phyloP scores from a whole-genome alignment of 1,140 invertebrate genomes.

The Drosophila navojoa region DNA sequence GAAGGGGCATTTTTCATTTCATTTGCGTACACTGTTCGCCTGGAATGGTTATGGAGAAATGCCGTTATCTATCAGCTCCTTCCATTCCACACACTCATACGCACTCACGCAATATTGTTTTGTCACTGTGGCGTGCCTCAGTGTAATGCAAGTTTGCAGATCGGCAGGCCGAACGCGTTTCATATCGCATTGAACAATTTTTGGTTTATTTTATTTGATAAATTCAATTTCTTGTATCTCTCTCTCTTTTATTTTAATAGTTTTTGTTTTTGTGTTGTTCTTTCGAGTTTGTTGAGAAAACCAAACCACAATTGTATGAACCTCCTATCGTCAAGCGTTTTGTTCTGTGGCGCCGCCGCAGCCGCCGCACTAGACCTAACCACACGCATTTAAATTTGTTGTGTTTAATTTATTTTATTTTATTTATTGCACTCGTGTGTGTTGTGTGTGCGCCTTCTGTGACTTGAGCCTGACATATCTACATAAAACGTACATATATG shows the following conservation, averaged over 20 bases:
- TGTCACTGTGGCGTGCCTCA: too few relatives aligned
- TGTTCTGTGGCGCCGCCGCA: constrained; percentile 24
- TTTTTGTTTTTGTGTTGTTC: constrained; percentile 6
- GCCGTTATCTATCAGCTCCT: constrained; percentile 35
- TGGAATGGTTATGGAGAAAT: constrained; percentile 24
- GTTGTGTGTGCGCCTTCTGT: neutral
- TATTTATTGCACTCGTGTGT: constrained; percentile 20
- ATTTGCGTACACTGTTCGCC: neutral
- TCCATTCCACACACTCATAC: constrained; percentile 7
- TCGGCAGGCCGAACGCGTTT: constrained; percentile 41
- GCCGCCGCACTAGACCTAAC: constrained; percentile 14
- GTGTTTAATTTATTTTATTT: constrained; percentile 23
- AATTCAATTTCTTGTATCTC: neutral
- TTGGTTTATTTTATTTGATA: constrained; percentile 7
- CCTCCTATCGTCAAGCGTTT: constrained; percentile 33
- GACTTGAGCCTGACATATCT: constrained; percentile 3
- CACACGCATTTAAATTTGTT: constrained; percentile 24
- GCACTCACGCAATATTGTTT: too few relatives aligned
- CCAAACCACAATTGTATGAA: constrained; percentile 10
- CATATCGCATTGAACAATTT: neutral
- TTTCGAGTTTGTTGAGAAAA: constrained; percentile 3
- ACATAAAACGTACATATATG: neutral
- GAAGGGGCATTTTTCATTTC: neutral
- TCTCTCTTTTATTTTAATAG: too few relatives aligned
- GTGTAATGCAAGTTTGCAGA: neutral